Evolutionary conservation across 2,113 vertebrate species (phyloP).

Genomic region (Hippocampus zosterae): DNA sequence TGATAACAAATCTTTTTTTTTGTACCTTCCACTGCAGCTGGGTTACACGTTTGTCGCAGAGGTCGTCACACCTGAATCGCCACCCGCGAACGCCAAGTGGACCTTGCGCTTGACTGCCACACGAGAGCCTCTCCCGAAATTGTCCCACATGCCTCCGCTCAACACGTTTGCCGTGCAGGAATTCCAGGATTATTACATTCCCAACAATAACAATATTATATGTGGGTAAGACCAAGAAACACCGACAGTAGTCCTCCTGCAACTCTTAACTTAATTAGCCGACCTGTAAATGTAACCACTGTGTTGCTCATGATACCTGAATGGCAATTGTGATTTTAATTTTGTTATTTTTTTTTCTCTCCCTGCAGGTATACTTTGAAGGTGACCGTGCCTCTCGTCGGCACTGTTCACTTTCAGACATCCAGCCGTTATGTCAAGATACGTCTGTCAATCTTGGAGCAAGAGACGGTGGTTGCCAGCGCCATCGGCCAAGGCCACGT

Average conservation of each 20-base stretch:
- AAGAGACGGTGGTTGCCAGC: slow-evolving; percentile 67
- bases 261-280: not conserved
- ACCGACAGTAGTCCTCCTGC: not conserved
- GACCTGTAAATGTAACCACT: not conserved
- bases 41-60: slow-evolving; percentile 90
- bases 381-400: slow-evolving; percentile 57
- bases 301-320: not conserved
- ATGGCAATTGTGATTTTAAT: not conserved
- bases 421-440: slow-evolving; percentile 77
- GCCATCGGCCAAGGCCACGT: slow-evolving; percentile 76
- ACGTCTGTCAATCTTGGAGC: slow-evolving; percentile 81
- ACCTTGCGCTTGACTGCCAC: slow-evolving; percentile 79
- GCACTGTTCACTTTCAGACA: slow-evolving; percentile 81
- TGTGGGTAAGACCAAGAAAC: slow-evolving; percentile 77
- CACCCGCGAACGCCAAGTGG: slow-evolving; percentile 70
- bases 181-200: slow-evolving; percentile 82
- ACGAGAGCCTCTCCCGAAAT: slow-evolving; percentile 69
- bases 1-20: not conserved
- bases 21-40: slow-evolving; percentile 60
- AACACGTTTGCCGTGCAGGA: slow-evolving; percentile 76
- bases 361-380: slow-evolving; percentile 74
- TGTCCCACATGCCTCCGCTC: slow-evolving; percentile 59
- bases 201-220: slow-evolving; percentile 77
- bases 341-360: not conserved
- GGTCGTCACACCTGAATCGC: slow-evolving; percentile 59